Percentiles rank a stretch among this genome's conserved stretches.
phyloP scores from a whole-genome alignment of 2,888 invertebrate genomes.

The Pollenia labialis region DNA sequence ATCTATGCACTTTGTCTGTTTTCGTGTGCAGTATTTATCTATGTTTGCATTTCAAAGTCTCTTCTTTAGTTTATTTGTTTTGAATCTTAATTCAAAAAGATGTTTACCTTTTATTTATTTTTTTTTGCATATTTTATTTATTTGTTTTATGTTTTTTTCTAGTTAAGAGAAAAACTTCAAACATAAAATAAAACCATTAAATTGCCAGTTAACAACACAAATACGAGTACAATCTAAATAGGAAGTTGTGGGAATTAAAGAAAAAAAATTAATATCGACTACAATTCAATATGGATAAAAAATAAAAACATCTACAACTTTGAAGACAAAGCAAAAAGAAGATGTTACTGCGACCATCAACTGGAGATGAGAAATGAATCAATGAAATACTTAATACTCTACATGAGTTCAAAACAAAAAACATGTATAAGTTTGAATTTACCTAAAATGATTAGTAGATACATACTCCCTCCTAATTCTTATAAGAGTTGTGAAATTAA shows the following conservation, averaged over 20 bases:
- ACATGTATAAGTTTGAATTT: neutral
- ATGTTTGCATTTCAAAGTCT: too few relatives aligned
- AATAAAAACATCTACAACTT: neutral
- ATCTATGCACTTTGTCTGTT: too few relatives aligned
- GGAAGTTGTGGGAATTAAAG: slow-evolving; percentile 54
- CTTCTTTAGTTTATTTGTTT: slow-evolving; percentile 3
- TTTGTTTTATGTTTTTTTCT: slow-evolving; percentile 24
- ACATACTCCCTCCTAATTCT: neutral
- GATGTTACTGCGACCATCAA: slow-evolving; percentile 29
- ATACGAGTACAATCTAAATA: slow-evolving; percentile 53
- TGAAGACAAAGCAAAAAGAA: slow-evolving; percentile 4
- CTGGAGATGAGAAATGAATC: slow-evolving; percentile 10
- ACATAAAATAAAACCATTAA: slow-evolving; percentile 49
- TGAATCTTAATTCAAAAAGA: neutral
- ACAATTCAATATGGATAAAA: slow-evolving; percentile 1
- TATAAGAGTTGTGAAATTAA: neutral
- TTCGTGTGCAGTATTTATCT: too few relatives aligned
- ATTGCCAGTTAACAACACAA: slow-evolving; percentile 50
- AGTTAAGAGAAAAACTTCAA: slow-evolving; percentile 13
- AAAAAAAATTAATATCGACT: slow-evolving; percentile 3
- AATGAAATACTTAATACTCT: neutral
- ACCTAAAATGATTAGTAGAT: neutral
- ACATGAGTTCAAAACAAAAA: neutral
- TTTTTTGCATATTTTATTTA: slow-evolving; percentile 1
- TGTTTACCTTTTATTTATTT: neutral